Evolutionary conservation across 2,888 invertebrate species (phyloP).

Genomic region (Drosophila seclusa): DNA sequence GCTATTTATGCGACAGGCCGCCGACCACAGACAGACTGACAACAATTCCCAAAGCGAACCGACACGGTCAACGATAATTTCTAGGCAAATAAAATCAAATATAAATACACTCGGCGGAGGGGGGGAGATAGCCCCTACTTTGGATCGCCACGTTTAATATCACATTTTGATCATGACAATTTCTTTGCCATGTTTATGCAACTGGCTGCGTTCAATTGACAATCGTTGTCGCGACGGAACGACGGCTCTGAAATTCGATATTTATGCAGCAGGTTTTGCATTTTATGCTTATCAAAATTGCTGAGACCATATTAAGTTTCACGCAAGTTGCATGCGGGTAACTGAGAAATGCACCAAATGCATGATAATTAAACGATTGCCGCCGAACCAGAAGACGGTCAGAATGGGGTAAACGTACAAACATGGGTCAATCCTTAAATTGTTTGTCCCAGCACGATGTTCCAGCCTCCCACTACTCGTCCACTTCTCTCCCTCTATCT

Average conservation of each 20-base stretch:
- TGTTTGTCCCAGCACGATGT: constrained; percentile 67
- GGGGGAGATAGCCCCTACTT: constrained; percentile 35
- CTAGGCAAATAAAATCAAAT: constrained; percentile 79
- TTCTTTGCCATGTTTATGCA: constrained; percentile 83
- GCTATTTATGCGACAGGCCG: constrained; percentile 77
- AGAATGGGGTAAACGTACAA: constrained; percentile 22
- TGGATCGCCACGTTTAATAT: constrained; percentile 73
- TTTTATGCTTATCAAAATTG: constrained; percentile 79
- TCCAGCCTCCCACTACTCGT: constrained; percentile 41
- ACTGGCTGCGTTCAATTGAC: constrained; percentile 82
- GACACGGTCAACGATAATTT: constrained; percentile 65
- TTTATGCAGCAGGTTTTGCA: constrained; percentile 81
- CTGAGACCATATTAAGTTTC: constrained; percentile 73
- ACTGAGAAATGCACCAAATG: constrained; percentile 74
- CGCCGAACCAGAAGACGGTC: constrained; percentile 5
- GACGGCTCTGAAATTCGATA: constrained; percentile 82
- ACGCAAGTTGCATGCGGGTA: constrained; percentile 75
- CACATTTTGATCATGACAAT: constrained; percentile 83
- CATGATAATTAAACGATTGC: constrained; percentile 74
- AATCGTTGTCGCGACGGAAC: constrained; percentile 64
- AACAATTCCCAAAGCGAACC: constrained; percentile 53
- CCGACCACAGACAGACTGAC: constrained; percentile 45
- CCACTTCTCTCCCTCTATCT: not conserved
- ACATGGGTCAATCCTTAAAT: constrained; percentile 71
- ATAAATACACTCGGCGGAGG: constrained; percentile 34